Percentiles rank a stretch among this genome's conserved stretches.
phyloP scores from a whole-genome alignment of 2,797 vertebrate species.

The Delichon dasypus region DNA sequence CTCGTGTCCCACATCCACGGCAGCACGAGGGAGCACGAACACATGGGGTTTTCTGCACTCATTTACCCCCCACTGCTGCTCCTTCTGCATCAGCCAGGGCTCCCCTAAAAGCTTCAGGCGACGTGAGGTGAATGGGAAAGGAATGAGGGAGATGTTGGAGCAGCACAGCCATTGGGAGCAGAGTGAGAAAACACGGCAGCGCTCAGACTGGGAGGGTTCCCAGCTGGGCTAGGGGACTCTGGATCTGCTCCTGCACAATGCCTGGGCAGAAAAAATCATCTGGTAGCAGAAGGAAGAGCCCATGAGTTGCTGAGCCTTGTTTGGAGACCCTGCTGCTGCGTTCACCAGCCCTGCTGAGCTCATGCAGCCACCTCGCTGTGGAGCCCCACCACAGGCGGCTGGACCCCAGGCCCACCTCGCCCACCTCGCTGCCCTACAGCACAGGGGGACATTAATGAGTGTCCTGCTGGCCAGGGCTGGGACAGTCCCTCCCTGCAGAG shows the following conservation, averaged over 20 bases:
- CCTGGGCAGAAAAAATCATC: neutral
- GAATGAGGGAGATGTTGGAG: neutral
- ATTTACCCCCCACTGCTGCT: neutral
- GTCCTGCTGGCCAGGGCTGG: neutral
- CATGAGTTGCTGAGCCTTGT: fast-evolving
- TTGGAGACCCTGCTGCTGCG: neutral
- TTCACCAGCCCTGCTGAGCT: neutral
- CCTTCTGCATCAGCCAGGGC: neutral
- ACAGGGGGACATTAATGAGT: fast-evolving
- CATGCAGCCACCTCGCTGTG: neutral
- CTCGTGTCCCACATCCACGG: fast-evolving
- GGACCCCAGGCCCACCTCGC: neutral
- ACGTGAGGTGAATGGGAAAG: neutral
- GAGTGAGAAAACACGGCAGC: neutral
- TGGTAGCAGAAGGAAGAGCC: neutral
- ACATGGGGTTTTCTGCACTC: neutral
- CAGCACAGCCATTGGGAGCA: neutral
- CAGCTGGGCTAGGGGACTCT: neutral
- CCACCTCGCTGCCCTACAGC: neutral
- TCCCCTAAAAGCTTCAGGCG: neutral
- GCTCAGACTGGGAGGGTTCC: neutral
- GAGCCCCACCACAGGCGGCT: neutral
- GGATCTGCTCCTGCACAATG: fast-evolving
- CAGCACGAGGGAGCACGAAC: neutral
- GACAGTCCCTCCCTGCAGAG: neutral